Percentiles rank a stretch among this genome's conserved stretches.
Conservation (phyloP, 2,888 invertebrate genomes). For the Drosophila paracracens region DNA sequence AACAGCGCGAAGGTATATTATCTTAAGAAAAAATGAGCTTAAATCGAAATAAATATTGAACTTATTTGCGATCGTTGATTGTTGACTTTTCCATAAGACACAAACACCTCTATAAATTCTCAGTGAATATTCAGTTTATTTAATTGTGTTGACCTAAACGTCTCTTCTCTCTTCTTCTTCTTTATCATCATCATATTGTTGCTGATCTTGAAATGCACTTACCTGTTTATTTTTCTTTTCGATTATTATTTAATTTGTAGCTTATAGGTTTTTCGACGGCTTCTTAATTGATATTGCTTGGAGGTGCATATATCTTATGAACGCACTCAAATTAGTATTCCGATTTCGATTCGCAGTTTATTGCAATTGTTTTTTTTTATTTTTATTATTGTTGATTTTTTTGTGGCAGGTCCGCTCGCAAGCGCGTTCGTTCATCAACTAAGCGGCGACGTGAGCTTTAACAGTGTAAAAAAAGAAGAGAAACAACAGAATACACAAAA, state of each 20-base stretch:
- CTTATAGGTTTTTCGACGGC: not conserved
- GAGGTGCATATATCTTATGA: not conserved
- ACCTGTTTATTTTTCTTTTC: not conserved
- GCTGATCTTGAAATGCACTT: conserved; percentile 1
- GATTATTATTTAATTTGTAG: not conserved
- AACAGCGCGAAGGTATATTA: not conserved
- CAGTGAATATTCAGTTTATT: not conserved
- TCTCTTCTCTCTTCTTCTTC: not conserved
- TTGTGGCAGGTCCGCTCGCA: conserved; percentile 56
- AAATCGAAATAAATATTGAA: not conserved
- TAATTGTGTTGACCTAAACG: not conserved
- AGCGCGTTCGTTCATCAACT: conserved; percentile 63
- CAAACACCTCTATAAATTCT: not conserved
- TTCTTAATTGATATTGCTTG: not conserved
- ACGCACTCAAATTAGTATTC: not conserved
- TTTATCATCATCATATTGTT: not conserved
- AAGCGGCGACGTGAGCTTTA: conserved; percentile 59
- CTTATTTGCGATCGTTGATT: not conserved
- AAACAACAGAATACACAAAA: conserved; percentile 11
- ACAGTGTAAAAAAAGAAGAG: conserved; percentile 23
- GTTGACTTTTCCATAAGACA: not conserved
- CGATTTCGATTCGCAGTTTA: not conserved
- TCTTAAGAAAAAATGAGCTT: not conserved
- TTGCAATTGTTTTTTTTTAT: not conserved
- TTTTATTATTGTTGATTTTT: conserved; percentile 13